Evolutionary conservation across 2,888 invertebrate genomes (phyloP).

Genomic region (Eustalomyia histrio): DNA sequence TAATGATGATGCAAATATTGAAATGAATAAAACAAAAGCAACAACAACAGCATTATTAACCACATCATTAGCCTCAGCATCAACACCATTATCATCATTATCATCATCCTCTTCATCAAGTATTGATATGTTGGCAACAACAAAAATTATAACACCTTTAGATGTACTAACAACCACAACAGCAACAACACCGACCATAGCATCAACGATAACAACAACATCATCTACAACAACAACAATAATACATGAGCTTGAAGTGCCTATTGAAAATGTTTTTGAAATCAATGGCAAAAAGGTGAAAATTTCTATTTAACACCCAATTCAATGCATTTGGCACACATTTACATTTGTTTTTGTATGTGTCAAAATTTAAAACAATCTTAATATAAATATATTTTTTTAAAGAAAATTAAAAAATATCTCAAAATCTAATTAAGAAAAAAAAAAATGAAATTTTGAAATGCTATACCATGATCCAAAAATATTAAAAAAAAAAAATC

Average conservation of each 20-base stretch:
- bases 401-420: constrained; percentile 26
- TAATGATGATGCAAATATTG: constrained; percentile 30
- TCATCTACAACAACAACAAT: constrained; percentile 28
- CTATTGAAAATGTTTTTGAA: constrained; percentile 54
- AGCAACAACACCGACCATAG: background rate
- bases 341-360: constrained; percentile 52
- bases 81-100: constrained; percentile 26
- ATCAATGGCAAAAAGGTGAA: constrained; percentile 64
- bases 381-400: background rate
- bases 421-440: constrained; percentile 26
- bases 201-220: constrained; percentile 1
- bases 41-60: constrained; percentile 64
- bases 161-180: constrained; percentile 9
- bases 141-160: background rate
- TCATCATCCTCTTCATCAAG: background rate
- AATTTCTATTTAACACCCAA: constrained; percentile 55
- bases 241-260: constrained; percentile 41
- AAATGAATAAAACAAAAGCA: constrained; percentile 62
- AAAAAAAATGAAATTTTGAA: constrained; percentile 25
- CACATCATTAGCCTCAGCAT: constrained; percentile 52
- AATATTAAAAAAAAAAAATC: background rate
- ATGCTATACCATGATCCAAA: constrained; percentile 29
- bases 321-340: constrained; percentile 55
- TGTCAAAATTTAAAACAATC: constrained; percentile 30
- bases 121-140: constrained; percentile 34